Evolutionary conservation across 2,888 invertebrate species (phyloP).

Genomic region (Dicyrtomina minuta): DNA sequence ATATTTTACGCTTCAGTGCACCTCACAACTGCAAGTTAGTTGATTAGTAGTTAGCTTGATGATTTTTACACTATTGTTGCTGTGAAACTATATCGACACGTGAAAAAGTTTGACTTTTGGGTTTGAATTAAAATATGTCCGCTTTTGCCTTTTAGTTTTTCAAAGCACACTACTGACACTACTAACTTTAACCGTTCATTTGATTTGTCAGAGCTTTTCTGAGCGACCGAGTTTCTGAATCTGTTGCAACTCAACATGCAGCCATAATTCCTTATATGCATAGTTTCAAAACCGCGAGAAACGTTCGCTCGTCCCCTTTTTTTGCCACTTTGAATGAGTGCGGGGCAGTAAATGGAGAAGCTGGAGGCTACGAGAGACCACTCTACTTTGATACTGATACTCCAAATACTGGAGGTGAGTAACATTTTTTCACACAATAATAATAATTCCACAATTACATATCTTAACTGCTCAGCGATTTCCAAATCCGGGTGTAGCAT

Average conservation of each 20-base stretch:
- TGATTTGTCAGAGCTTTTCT: not conserved
- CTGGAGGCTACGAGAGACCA: constrained; percentile 3
- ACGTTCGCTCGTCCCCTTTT: constrained; percentile 17
- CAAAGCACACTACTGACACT: too few relatives aligned
- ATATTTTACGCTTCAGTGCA: constrained; percentile 7
- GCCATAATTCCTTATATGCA: not conserved
- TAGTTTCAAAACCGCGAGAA: constrained; percentile 8
- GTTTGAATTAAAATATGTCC: too few relatives aligned
- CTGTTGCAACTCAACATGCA: not conserved
- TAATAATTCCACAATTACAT: too few relatives aligned
- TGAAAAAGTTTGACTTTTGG: too few relatives aligned
- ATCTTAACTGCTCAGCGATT: too few relatives aligned
- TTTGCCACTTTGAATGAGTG: not conserved
- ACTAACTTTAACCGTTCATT: too few relatives aligned
- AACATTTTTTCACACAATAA: too few relatives aligned
- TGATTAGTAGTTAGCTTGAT: too few relatives aligned
- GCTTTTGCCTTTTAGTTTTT: too few relatives aligned
- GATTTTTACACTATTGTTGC: too few relatives aligned
- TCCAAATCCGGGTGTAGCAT: too few relatives aligned
- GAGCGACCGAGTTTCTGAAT: constrained; percentile 7
- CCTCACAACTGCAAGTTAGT: constrained; percentile 21
- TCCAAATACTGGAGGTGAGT: constrained; percentile 2
- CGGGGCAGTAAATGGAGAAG: constrained; percentile 17
- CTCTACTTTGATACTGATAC: constrained; percentile 4
- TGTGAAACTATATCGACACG: too few relatives aligned